Conservation (phyloP, 1,140 invertebrate genomes). For the Drosophila ananassae region DNA sequence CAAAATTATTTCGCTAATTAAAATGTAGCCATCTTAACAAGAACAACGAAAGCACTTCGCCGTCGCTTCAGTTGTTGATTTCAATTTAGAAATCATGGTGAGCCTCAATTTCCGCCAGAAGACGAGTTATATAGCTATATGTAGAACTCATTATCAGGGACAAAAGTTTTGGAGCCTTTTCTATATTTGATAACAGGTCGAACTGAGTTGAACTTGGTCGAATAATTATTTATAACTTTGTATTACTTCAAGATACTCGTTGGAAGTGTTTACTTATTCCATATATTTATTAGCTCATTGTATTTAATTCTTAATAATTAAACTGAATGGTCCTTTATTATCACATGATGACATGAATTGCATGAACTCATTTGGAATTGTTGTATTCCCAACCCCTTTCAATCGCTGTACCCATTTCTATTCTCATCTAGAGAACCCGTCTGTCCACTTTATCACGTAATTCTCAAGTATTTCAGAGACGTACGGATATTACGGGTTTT, state of each 20-base stretch:
- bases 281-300: background rate
- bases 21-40: conserved; percentile 64
- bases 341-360: conserved; percentile 25
- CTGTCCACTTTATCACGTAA: conserved; percentile 74
- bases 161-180: conserved; percentile 6
- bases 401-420: conserved; percentile 14
- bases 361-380: conserved; percentile 46
- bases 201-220: conserved; percentile 12
- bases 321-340: background rate
- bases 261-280: background rate
- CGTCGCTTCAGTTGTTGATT: conserved; percentile 22
- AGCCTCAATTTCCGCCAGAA: conserved; percentile 35
- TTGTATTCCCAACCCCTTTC: conserved; percentile 2
- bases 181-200: conserved; percentile 21
- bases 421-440: conserved; percentile 40
- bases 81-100: conserved; percentile 56
- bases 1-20: conserved; percentile 79
- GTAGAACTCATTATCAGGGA: conserved; percentile 31
- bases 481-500: conserved; percentile 33
- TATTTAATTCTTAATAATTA: conserved; percentile 12
- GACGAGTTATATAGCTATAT: conserved; percentile 12
- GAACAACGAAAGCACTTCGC: conserved; percentile 30
- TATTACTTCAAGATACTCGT: background rate
- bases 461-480: conserved; percentile 58
- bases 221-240: conserved; percentile 12